phyloP scores from a whole-genome alignment of 2,113 vertebrate genomes.

The Meles meles region DNA sequence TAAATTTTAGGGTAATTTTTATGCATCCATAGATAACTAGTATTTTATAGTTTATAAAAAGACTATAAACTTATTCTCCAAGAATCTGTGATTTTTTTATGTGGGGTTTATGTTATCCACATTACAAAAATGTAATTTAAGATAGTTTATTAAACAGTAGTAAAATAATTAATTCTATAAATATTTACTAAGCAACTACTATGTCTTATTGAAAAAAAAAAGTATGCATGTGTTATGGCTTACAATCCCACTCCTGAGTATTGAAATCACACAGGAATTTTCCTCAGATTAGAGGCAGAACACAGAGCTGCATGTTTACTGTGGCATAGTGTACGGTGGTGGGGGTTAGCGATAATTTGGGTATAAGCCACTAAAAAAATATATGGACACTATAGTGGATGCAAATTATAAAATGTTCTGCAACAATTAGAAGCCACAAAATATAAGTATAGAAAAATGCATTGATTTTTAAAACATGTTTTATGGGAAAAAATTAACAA shows the following conservation, averaged over 20 bases:
- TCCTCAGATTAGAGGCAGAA: background rate
- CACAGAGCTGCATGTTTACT: background rate
- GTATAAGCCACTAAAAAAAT: background rate
- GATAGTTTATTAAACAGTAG: background rate
- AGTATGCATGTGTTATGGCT: background rate
- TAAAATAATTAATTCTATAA: background rate
- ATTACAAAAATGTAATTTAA: background rate
- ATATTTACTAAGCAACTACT: background rate
- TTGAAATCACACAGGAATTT: background rate
- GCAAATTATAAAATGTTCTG: background rate
- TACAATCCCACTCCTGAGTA: background rate
- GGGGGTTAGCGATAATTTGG: background rate
- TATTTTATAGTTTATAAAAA: background rate
- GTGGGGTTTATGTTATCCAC: background rate
- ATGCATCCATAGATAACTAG: background rate
- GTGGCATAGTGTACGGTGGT: background rate
- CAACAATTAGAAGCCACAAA: background rate
- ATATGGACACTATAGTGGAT: background rate
- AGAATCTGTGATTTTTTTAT: background rate
- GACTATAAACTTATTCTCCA: background rate
- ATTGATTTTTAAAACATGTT: background rate
- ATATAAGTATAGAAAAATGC: background rate
- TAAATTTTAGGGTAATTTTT: background rate
- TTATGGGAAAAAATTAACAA: background rate
- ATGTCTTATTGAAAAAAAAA: background rate